Evolutionary conservation across 2,113 vertebrate genomes (phyloP).

Genomic region (Hoplias malabaricus): DNA sequence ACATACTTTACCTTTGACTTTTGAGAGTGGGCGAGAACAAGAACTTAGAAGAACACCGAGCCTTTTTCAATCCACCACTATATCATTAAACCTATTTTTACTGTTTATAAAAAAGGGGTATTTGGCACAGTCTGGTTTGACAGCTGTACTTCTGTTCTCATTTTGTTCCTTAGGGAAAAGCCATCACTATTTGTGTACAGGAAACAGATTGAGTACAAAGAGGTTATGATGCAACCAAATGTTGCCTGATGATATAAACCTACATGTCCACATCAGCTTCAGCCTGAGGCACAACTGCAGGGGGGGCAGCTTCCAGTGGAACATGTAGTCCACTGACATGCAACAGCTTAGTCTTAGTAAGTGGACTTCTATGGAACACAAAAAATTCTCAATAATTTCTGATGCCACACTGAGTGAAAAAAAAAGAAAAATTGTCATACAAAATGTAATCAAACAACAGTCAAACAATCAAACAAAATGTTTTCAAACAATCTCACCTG

Average conservation of each 20-base stretch:
- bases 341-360: background rate
- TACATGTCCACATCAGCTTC: background rate
- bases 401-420: no score
- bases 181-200: background rate
- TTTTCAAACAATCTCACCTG: no score
- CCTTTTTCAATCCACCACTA: background rate
- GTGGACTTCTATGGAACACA: no score
- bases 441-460: no score
- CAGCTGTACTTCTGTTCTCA: constrained; percentile 6
- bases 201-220: constrained; percentile 10
- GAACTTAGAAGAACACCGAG: background rate
- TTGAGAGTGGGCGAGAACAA: background rate
- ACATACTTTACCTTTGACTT: background rate
- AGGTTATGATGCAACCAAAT: background rate
- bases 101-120: background rate
- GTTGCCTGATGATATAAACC: background rate
- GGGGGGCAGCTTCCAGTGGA: background rate
- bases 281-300: background rate
- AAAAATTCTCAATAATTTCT: background rate
- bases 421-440: no score
- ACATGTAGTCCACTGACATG: background rate
- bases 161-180: constrained; percentile 15
- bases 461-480: no score
- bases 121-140: constrained; percentile 5
- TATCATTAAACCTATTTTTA: background rate